These are phyloP conservation scores for Eleginops maclovinus DNA, from an alignment of 2,113 vertebrate species.

Conservation along the genomic window DNA sequence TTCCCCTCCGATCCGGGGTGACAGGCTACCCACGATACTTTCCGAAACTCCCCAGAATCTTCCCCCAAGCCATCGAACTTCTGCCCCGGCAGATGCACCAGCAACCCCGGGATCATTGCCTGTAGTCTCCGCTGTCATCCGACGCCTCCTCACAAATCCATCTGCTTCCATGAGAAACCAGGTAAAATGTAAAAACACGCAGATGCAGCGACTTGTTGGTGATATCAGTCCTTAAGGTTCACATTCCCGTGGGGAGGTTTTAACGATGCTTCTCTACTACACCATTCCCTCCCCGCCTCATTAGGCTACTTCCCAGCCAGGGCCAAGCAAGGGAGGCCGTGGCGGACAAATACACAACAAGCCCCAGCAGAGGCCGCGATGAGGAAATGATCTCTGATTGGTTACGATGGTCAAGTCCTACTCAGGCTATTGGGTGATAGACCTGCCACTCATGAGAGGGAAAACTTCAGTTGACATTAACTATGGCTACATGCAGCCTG, in stretches of 20 bases:
- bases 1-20: constrained; percentile 78
- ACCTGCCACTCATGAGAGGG: constrained; percentile 33
- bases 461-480: constrained; percentile 10
- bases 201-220: constrained; percentile 9
- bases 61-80: constrained; percentile 84
- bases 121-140: constrained; percentile 84
- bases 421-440: constrained; percentile 43
- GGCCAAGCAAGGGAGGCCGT: constrained; percentile 47
- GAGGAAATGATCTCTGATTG: constrained; percentile 58
- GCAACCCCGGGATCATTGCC: constrained; percentile 85
- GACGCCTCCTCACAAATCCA: constrained; percentile 82
- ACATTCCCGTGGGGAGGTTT: constrained; percentile 64
- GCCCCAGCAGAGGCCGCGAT: constrained; percentile 9
- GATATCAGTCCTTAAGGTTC: constrained; percentile 34
- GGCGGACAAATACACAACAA: constrained; percentile 35
- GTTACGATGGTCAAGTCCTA: constrained; percentile 8
- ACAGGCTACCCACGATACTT: constrained; percentile 80
- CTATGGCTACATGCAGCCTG: too few relatives aligned
- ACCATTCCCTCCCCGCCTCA: constrained; percentile 34
- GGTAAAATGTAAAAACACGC: background rate
- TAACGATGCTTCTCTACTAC: background rate
- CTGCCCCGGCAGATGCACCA: constrained; percentile 84
- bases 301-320: constrained; percentile 2
- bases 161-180: constrained; percentile 84
- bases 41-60: constrained; percentile 85